Evolutionary conservation across 2,888 invertebrate species (phyloP), one percentile per base, ranked within the genome.

Genomic region (Drosophila falleni): DNA sequence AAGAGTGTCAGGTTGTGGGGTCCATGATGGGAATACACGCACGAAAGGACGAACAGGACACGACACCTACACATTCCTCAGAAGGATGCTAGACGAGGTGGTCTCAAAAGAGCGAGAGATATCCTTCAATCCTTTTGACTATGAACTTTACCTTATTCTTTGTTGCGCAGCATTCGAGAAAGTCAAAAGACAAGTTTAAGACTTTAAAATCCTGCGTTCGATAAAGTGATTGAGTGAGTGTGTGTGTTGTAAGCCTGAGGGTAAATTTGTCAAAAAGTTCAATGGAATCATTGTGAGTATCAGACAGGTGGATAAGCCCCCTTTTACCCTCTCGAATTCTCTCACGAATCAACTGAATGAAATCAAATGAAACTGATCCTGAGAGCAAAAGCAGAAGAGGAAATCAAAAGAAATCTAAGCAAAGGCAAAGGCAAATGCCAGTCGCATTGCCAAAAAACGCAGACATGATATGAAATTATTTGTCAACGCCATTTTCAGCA

Each of bases 381-480:
- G 29, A 75, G 74, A 75, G 78, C 76, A 78, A 82, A 37, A 44
- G 35, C 23, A 29, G 50, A 54, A 50, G 3, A 16, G 33, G 41
- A 68, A 71, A 75, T 69, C 66, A 75, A 75, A 64, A 47, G 56
- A 67, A 75, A 75, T 75, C 71, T 64, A 71, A 67, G 71, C 53
- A 71, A 16, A 60, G 63, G 59, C 59, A 75, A 75, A 66, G 63
- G 59, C 59, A 75, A 75, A 66, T 63, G 58, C 62, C 62, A 71
- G 70, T 53, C 74, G 65, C 71, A 71, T 53, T 74, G 68, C 64
- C 77, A 58, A 66, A 83, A 65, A 58, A 63, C 76, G 54, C 66
- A 80, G 80, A 83, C 81, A 86, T 87, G 81, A 86, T 83, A 88
- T 87, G 84, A 87, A 87, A 88, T 87, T 87, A 87, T 88, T 86